Evolutionary conservation across 2,797 vertebrate species (phyloP).

Genomic region (Dromococcyx pavoninus): DNA sequence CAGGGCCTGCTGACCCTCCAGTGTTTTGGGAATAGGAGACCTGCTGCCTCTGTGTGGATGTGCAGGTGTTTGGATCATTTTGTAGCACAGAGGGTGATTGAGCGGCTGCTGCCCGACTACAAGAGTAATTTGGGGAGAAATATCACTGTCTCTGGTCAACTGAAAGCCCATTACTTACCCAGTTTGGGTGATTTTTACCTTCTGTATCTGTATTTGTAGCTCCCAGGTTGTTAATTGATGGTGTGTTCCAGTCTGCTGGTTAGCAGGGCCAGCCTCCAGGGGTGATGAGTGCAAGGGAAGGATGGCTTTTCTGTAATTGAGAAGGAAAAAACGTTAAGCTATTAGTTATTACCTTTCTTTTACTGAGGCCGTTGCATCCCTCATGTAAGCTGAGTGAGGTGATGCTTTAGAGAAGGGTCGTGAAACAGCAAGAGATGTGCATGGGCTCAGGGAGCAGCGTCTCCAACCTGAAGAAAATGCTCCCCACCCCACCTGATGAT

Average conservation of each 20-base stretch:
- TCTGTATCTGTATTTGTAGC: neutral
- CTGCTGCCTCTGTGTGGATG: accelerated
- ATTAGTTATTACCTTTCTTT: neutral
- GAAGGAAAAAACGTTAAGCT: neutral
- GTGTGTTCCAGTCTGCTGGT: neutral
- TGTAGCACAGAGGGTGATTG: neutral
- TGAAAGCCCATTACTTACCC: neutral
- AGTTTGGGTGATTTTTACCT: neutral
- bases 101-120: neutral
- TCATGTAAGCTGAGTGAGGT: neutral
- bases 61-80: neutral
- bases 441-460: neutral
- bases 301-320: neutral
- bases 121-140: neutral
- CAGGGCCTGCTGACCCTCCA: neutral
- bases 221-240: neutral
- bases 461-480: neutral
- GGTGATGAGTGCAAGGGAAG: neutral
- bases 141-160: neutral
- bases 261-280: neutral
- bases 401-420: accelerated
- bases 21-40: neutral
- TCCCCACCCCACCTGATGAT: neutral
- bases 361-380: neutral
- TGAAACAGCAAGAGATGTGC: neutral